These are phyloP conservation scores for Osmoderma eremita DNA, from an alignment of 2,888 invertebrate species.

Conservation along the genomic window DNA sequence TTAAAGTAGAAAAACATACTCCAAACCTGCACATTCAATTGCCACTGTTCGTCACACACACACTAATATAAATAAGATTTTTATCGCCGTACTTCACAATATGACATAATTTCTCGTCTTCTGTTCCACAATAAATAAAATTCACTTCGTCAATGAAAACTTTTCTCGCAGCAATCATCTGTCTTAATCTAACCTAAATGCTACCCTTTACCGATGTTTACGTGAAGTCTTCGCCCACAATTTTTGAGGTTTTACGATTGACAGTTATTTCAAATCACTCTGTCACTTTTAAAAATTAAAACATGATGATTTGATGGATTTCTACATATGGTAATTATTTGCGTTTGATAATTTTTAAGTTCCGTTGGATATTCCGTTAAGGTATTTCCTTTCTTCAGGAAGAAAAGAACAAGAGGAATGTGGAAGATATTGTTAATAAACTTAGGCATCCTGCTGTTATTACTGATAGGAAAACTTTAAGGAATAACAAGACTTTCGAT, in stretches of 20 bases:
- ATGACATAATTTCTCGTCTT: no score
- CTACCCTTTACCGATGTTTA: background rate
- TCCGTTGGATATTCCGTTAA: background rate
- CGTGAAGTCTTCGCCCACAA: background rate
- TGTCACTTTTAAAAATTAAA: slow-evolving; percentile 31
- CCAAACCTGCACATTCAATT: no score
- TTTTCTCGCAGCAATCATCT: no score
- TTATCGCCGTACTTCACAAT: no score
- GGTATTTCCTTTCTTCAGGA: slow-evolving; percentile 22
- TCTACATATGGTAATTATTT: slow-evolving; percentile 30
- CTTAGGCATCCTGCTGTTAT: slow-evolving; percentile 36
- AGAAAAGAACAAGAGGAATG: slow-evolving; percentile 40
- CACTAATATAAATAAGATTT: no score
- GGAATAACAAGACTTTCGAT: slow-evolving; percentile 24
- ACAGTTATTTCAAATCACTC: slow-evolving; percentile 7
- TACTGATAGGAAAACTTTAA: slow-evolving; percentile 37
- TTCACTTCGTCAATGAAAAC: no score
- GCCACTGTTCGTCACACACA: no score
- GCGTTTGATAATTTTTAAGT: no score
- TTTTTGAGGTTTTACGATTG: slow-evolving; percentile 1
- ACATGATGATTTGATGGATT: slow-evolving; percentile 33
- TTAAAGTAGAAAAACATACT: no score
- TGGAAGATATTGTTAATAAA: slow-evolving; percentile 39
- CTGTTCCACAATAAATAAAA: no score
- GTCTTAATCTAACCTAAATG: background rate